Base-by-base conservation (phyloP, 1,140 invertebrate species). In the Calliopsis andreniformis region DNA sequence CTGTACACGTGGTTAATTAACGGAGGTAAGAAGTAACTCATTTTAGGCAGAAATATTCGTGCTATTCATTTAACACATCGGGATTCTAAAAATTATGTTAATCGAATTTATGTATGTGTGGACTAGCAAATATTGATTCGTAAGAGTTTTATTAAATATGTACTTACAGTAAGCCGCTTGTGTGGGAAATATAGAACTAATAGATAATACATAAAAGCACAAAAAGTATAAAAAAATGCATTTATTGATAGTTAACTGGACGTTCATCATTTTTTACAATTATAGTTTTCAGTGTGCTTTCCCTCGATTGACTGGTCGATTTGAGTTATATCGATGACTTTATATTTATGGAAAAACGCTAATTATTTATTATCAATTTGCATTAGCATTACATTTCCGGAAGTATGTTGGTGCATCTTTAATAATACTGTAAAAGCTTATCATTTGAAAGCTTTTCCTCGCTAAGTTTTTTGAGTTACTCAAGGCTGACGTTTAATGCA, bases 261-360 rank as follows among this genome's bases (percentile, higher is more conserved):
- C 0, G 5, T 0, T 10, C 7, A 7, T 42, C 25, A 18, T 43
- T 25, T 14, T 32, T 3, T 8, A 14, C 56, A 12, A 18, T 1
- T 0, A 10, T 5, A 3, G 35, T 35, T 4, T 10, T 7, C 7
- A 23, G 14, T 1, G 8, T 58, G 6, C 14, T 5, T 51, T 30
- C 1, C 4, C 23, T 16, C 14, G 14, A 51, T 43, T 2, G 1
- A 10, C 0, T n/a, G 30, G 16, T 55, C 14, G 25, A 2, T 16
- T 28, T n/a, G 42, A n/a, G 6, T 2, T 2, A 2, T 3, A 42
- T 10, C 14, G 6, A n/a, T 20, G 23, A 12, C 39, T 18, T 30
- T 2, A 39, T 67, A 56, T 28, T 56, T 67, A 67, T 67, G 18
- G 35, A 47, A 47, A 58, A 75, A 64, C 3, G 2, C 0, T 4